A percentile compares a stretch with the other conserved stretches of the same genome.
These are phyloP conservation scores for Tympanuchus pallidicinctus DNA, from an alignment of 2,113 vertebrate genomes.

Conservation along the genomic window DNA sequence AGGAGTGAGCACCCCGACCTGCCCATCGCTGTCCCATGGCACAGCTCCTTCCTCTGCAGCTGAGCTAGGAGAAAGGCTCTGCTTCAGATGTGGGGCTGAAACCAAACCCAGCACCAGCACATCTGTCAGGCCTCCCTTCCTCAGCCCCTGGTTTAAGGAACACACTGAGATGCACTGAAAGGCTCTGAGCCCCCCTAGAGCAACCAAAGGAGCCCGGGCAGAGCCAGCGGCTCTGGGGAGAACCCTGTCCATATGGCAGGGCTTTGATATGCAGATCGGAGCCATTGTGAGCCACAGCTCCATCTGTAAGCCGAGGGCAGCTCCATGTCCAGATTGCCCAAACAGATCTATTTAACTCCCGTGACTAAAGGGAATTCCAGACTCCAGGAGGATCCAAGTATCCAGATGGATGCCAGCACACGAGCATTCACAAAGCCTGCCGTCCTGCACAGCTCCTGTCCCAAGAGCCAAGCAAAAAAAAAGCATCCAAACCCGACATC, in stretches of 20 bases:
- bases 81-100: neutral
- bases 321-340: conserved; percentile 3
- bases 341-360: conserved; percentile 45
- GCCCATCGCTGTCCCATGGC: neutral
- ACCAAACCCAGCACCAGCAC: neutral
- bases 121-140: neutral
- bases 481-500: neutral
- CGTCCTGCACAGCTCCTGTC: neutral
- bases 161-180: neutral
- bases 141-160: neutral
- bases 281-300: conserved; percentile 45
- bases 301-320: conserved; percentile 9
- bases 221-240: neutral
- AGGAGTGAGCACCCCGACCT: neutral
- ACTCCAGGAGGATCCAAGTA: neutral
- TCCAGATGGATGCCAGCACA: conserved; percentile 62
- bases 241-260: conserved; percentile 38
- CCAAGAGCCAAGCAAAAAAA: neutral
- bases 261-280: conserved; percentile 61
- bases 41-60: neutral
- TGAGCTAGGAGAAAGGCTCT: neutral
- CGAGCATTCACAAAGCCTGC: neutral
- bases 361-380: conserved; percentile 44
- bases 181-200: neutral
- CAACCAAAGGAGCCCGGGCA: neutral